Evolutionary conservation across 2,113 vertebrate species (phyloP), one percentile per base, ranked within the genome.

Genomic region (Stigmatopora nigra): DNA sequence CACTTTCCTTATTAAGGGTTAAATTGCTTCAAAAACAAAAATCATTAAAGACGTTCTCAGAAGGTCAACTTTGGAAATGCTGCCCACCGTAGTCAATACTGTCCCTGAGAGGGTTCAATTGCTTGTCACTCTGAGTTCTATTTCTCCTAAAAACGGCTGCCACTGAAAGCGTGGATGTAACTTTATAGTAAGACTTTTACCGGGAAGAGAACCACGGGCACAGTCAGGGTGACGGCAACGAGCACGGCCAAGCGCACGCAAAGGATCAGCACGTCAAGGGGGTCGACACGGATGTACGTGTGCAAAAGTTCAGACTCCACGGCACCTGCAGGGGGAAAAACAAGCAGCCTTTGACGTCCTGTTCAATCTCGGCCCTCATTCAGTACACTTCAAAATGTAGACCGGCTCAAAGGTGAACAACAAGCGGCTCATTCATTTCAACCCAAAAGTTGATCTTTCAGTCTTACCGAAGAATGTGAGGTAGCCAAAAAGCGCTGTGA

Each of bases 151-250:
- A 41, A 41, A 41, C 9, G 38, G 7, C 38, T 4, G 7, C 38
- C 2, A 8, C 38, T 41, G 38, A 41, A 41, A 41, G 38, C 6
- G 38, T 41, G 6, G 38, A 41, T 4, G 38, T 41, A 41, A 41
- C 9, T 22, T 13, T 45, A 20, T 62, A 63, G 19, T 35, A 13
- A 52, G 53, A 45, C 53, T 74, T 79, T 85, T 85, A 95, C 93
- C 67, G 92, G 93, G 67, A 94, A 94, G 2, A 94, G 91, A 64
- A 95, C 92, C 1, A 95, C 92, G 0, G 94, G 92, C 1, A 95
- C 92, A 0, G 93, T 94, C 16, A 95, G 87, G 1, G 91, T 94
- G 66, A 95, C 92, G 0, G 91, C 92, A 15, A 94, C 84, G 67
- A 94, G 85, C 55, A 95, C 91, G 0, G 92, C 92, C 80, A 95